Conservation (phyloP, 2,888 invertebrate species). For the Myathropa florea region DNA sequence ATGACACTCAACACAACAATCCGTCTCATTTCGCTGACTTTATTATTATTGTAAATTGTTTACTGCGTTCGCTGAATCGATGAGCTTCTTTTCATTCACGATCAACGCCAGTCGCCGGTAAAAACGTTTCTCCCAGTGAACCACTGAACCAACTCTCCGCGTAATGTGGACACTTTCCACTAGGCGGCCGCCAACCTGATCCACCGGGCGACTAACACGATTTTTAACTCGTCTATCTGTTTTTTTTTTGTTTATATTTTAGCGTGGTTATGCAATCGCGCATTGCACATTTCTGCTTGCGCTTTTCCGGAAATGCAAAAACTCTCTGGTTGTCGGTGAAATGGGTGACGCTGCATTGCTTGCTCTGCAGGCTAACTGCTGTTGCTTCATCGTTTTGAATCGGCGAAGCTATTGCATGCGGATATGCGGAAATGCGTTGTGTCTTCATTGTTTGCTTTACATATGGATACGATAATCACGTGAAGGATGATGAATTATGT, state of each 20-base stretch:
- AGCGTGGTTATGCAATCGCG: slow-evolving; percentile 29
- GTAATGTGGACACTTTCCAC: slow-evolving; percentile 26
- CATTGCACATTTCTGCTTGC: slow-evolving; percentile 15
- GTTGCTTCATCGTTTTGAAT: not conserved
- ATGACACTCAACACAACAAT: slow-evolving; percentile 11
- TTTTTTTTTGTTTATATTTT: slow-evolving; percentile 21
- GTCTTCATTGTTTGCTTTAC: not conserved
- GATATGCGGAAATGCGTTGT: slow-evolving; percentile 35
- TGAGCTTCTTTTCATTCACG: slow-evolving; percentile 29
- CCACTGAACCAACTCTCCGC: slow-evolving; percentile 16
- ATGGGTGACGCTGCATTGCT: slow-evolving; percentile 8
- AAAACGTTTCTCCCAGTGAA: slow-evolving; percentile 52
- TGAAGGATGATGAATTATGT: no score
- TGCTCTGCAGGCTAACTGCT: not conserved
- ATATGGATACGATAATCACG: not conserved
- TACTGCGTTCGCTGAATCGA: not conserved
- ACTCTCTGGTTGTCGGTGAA: slow-evolving; percentile 26
- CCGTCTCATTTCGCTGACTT: slow-evolving; percentile 49
- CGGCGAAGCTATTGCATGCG: not conserved
- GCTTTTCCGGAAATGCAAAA: slow-evolving; percentile 59
- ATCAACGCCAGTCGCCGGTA: slow-evolving; percentile 1
- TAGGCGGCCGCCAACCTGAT: slow-evolving; percentile 21
- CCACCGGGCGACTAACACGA: not conserved
- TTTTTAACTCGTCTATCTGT: not conserved
- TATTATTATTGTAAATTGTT: slow-evolving; percentile 19